Percentiles rank a stretch among this genome's conserved stretches.
Conservation (phyloP, 1,140 invertebrate genomes). For the Tetraneura akinire region DNA sequence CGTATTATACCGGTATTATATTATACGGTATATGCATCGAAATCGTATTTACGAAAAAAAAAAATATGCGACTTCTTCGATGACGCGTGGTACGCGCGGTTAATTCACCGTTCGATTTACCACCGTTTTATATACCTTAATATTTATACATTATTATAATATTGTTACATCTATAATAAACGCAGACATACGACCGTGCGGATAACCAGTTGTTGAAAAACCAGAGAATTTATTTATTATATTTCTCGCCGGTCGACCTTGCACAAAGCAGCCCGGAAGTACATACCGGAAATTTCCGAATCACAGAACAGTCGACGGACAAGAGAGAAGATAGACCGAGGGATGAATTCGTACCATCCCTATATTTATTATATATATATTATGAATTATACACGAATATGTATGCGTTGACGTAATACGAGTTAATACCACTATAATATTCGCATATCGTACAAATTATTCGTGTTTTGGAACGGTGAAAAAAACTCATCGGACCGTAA, state of each 20-base stretch:
- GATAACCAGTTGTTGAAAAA: slow-evolving; percentile 33
- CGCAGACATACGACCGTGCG: not conserved
- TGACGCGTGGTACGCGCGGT: too few relatives aligned
- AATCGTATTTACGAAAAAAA: too few relatives aligned
- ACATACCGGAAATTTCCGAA: not conserved
- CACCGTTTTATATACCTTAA: not conserved
- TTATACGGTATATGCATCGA: too few relatives aligned
- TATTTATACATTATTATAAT: too few relatives aligned
- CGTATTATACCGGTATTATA: too few relatives aligned
- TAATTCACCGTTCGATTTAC: not conserved
- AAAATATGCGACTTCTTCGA: too few relatives aligned
- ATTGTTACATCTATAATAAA: too few relatives aligned
- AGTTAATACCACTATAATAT: too few relatives aligned
- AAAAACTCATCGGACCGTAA: not conserved
- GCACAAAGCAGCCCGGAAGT: not conserved
- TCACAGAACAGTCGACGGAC: not conserved
- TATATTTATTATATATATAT: not conserved
- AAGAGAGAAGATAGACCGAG: not conserved
- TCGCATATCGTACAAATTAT: too few relatives aligned
- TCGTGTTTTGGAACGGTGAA: not conserved
- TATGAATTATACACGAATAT: not conserved
- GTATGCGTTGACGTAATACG: too few relatives aligned
- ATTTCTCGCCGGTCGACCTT: not conserved
- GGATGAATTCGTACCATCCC: not conserved
- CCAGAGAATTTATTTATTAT: too few relatives aligned